Base-by-base conservation (phyloP, 2,797 vertebrate species). In the Anisognathus igniventris region DNA sequence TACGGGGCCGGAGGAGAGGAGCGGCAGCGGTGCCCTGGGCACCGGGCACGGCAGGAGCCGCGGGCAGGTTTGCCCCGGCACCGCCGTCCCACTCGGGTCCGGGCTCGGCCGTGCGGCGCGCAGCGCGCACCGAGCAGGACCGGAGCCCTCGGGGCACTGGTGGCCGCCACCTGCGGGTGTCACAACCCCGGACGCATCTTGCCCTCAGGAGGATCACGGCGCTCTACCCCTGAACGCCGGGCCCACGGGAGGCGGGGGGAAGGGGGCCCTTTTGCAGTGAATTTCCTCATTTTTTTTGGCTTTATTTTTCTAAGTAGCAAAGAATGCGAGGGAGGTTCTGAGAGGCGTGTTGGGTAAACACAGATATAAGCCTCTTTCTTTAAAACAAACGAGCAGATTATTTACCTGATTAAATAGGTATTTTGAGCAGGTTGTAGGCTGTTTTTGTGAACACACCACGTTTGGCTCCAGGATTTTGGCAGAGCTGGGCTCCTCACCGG, bases 331-430 rank as follows among this genome's bases (percentile, higher is more conserved):
- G 95, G 92, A 91, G 86, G 94, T 92, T 90, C 90, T 86, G 76
- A 91, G 77, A 90, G 93, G 94, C 28, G 95, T 95, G 96, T 91
- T 96, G 94, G 76, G 96, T 96, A 95, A 97, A 96, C 95, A 95
- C 23, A 92, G 94, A 90, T 88, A 93, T 79, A 93, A 95, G 94
- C 93, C 89, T 93, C 93, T 93, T 94, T 96, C 96, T 94, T 96
- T 96, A 95, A 95, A 95, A 93, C 95, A 95, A 96, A 94, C 88
- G 90, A 86, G 60, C 84, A 93, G 95, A 92, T 94, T 93, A 92
- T 96, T 96, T 95, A 94, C 95, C 93, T 85, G 93, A 95, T 93
- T 93, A 89, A 96, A 94, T 88, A 90, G 83, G 94, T 88, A 94
- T 94, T 95, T 78, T 84, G 88, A 89, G 75, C 82, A 81, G 94